Evolutionary conservation across 2,888 invertebrate species (phyloP).

Genomic region (Lordiphosa fenestrarum): DNA sequence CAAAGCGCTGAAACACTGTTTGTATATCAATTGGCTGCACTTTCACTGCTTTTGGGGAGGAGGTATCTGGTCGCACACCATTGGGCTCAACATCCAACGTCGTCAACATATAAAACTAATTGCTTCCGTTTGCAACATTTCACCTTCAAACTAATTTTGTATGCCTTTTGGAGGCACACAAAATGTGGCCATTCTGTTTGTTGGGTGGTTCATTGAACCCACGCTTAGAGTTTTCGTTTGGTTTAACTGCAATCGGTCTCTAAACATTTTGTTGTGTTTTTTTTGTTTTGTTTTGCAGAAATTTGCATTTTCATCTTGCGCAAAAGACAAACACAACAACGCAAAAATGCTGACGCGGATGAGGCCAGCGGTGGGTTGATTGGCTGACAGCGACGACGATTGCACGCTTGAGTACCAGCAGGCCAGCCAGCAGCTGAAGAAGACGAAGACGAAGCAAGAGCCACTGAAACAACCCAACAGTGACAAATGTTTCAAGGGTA

Average conservation of each 20-base stretch:
- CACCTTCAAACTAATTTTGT: slow-evolving; percentile 50
- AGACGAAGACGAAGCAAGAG: slow-evolving; percentile 11
- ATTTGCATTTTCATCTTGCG: slow-evolving; percentile 75
- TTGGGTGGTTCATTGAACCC: slow-evolving; percentile 54
- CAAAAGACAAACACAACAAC: slow-evolving; percentile 35
- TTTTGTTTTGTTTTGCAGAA: slow-evolving; percentile 61
- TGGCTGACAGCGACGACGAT: slow-evolving; percentile 54
- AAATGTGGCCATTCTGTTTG: slow-evolving; percentile 60
- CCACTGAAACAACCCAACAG: slow-evolving; percentile 22
- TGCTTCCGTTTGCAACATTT: slow-evolving; percentile 69
- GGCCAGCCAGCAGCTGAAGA: slow-evolving; percentile 25
- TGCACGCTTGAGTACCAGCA: slow-evolving; percentile 19
- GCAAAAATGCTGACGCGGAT: slow-evolving; percentile 48
- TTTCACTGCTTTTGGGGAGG: slow-evolving; percentile 44
- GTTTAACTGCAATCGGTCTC: slow-evolving; percentile 21
- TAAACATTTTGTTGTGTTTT: slow-evolving; percentile 25
- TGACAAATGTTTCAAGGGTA: slow-evolving; percentile 39
- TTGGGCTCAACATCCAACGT: slow-evolving; percentile 16
- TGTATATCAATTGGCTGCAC: slow-evolving; percentile 60
- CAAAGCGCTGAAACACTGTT: slow-evolving; percentile 34
- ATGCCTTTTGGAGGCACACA: slow-evolving; percentile 35
- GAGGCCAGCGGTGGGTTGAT: slow-evolving; percentile 49
- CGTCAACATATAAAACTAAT: slow-evolving; percentile 55
- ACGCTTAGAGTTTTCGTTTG: slow-evolving; percentile 3
- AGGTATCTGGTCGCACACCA: slow-evolving; percentile 20